Base-by-base conservation (phyloP, 2,797 vertebrate species). In the Synaphobranchus kaupii region DNA sequence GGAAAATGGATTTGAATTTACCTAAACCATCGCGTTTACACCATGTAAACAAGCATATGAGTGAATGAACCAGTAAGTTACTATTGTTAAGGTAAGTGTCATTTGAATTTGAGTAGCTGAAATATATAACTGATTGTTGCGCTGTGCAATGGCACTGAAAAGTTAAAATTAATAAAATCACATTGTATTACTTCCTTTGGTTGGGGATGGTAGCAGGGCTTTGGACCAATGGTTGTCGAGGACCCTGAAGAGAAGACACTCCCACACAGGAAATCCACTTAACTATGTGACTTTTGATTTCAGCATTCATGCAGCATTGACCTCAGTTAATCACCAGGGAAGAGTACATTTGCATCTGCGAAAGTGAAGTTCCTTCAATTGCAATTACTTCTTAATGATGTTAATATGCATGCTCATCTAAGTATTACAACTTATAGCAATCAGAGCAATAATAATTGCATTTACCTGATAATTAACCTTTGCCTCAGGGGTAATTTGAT, bases 381-480 rank as follows among this genome's bases (percentile, higher is more conserved):
- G 71, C 44, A 54, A 88, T 80, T 88, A 66, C 84, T 71, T 85
- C 87, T 71, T 86, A 88, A 83, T 52, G 87, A 81, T 87, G 89
- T 86, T 91, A 90, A 91, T 91, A 91, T 88, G 85, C 87, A 90
- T 90, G 89, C 85, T 92, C 89, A 91, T 90, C 83, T 88, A 92
- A 90, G 87, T 90, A 90, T 91, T 91, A 90, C 88, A 91, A 86
- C 88, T 81, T 84, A 88, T 86, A 88, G 90, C 90, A 90, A 92
- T 90, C 90, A 90, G 85, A 91, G 89, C 63, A 90, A 91, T 92
- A 92, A 91, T 90, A 91, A 90, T 91, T 90, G 84, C 88, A 91
- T 89, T 91, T 92, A 91, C 88, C 89, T 91, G 89, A 89, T 92
- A 90, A 92, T 92, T 91, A 92, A 92, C 88, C 87, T 90, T 87